Evolutionary conservation across 1,140 invertebrate species (phyloP), one percentile per base, ranked within the genome.

Genomic region (Drosophila ogumai): DNA sequence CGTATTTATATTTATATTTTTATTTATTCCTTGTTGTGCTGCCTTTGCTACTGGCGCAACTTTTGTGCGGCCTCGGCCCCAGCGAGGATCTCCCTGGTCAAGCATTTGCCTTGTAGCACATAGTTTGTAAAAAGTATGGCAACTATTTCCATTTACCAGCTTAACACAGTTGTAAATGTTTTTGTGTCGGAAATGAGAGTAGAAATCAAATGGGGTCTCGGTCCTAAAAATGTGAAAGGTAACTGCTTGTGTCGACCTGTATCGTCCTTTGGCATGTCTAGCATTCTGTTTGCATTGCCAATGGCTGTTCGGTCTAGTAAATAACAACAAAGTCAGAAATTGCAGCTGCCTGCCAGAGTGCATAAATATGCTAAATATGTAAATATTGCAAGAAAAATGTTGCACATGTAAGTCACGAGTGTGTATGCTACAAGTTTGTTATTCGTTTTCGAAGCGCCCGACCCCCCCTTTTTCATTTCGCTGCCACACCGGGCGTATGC

Each of bases 361-460:
- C 81, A 84, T 84, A 84, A 84, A 84, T 84, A 76, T 84, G 71
- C 71, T 75, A 84, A 79, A 84, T 84, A 84, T 84, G 81, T 84
- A 84, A 84, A 84, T 84, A 76, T 78, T 79, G 63, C 71, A 63
- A 75, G 15, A 28, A 76, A 87, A 87, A 87, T 87, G 78, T 86
- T 64, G 72, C 71, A 68, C 46, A 81, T 56, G 40, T 58, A 69
- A 69, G 66, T 69, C 66, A 69, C 63, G 46, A 54, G 25, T 68
- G 55, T 46, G 40, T 22, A 40, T 38, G 44, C 60, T 52, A 32
- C 63, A 59, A 75, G 56, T 69, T 69, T 63, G 65, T 52, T 59
- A 65, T 78, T 43, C 59, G 19, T 15, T 50, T 47, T 25, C 22
- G 22, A 47, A 9, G 44, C 13, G 22, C 15, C 19, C 13, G 36